Conservation (phyloP, 2,113 vertebrate genomes). For the Pungitius pungitius region DNA sequence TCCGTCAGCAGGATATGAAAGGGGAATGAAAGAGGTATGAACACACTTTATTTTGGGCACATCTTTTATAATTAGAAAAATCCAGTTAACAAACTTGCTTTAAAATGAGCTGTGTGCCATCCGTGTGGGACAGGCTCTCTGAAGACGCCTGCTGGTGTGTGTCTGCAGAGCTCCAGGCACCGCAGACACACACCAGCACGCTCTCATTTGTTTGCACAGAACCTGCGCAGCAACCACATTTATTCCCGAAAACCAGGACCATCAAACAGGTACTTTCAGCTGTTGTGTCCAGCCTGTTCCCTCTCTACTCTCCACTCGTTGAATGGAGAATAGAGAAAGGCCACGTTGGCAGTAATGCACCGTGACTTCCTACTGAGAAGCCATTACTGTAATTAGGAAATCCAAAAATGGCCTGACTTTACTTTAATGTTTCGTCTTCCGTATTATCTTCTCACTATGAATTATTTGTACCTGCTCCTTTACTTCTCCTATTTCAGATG, state of each 20-base stretch:
- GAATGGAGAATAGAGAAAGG: constrained; percentile 57
- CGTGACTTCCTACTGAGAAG: constrained; percentile 51
- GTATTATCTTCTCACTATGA: neutral
- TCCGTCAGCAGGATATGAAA: neutral
- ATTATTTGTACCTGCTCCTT: constrained; percentile 37
- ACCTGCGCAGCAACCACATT: constrained; percentile 67
- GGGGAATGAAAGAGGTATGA: constrained; percentile 1
- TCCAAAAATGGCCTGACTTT: constrained; percentile 45
- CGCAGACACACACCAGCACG: constrained; percentile 52
- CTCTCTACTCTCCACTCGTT: no score
- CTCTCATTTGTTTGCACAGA: constrained; percentile 72
- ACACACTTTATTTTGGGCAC: neutral
- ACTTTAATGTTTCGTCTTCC: constrained; percentile 38
- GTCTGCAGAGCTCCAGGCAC: constrained; percentile 58
- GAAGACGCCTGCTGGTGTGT: constrained; percentile 57
- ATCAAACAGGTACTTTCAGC: constrained; percentile 72
- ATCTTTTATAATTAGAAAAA: neutral
- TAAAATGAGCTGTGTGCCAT: constrained; percentile 8
- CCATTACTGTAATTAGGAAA: constrained; percentile 64
- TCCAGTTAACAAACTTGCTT: constrained; percentile 22
- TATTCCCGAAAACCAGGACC: constrained; percentile 71
- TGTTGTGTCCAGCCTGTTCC: constrained; percentile 53
- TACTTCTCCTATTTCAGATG: constrained; percentile 52
- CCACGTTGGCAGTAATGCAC: constrained; percentile 45
- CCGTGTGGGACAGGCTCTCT: constrained; percentile 41